Conservation (phyloP, 2,113 vertebrate species). For the Daphoenositta chrysoptera region DNA sequence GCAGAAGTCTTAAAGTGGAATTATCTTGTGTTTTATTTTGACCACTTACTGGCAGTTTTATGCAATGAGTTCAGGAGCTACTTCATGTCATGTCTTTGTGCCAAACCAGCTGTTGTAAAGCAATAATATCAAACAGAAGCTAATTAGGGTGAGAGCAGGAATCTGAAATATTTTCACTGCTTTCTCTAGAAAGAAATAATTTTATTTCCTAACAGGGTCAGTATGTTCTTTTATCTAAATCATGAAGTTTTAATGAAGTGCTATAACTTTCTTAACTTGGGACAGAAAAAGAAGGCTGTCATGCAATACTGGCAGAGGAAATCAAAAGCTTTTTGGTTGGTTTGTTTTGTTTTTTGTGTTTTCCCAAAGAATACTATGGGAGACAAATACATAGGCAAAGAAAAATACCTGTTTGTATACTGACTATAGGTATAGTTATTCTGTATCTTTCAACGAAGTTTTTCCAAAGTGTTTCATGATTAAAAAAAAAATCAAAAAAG, state of each 20-base stretch:
- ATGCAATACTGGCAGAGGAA: neutral
- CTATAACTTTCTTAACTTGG: neutral
- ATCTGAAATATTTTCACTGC: neutral
- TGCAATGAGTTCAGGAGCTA: neutral
- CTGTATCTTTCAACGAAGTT: neutral
- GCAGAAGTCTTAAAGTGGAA: neutral
- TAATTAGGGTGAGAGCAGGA: neutral
- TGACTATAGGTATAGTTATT: neutral
- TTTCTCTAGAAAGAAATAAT: neutral
- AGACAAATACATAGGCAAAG: neutral
- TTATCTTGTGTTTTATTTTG: neutral
- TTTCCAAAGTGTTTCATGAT: neutral
- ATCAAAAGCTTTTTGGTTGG: neutral
- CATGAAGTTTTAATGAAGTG: neutral
- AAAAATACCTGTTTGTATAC: neutral
- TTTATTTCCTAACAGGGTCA: neutral
- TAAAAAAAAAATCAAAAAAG: neutral
- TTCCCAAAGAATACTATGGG: neutral
- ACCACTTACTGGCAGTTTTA: neutral
- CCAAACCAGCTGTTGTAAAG: neutral
- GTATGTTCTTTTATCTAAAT: neutral
- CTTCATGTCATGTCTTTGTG: neutral
- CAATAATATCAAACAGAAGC: neutral
- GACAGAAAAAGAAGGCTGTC: neutral
- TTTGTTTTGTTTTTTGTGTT: neutral